Conservation (phyloP, 2,888 invertebrate species). For the Thymelicus sylvestris region DNA sequence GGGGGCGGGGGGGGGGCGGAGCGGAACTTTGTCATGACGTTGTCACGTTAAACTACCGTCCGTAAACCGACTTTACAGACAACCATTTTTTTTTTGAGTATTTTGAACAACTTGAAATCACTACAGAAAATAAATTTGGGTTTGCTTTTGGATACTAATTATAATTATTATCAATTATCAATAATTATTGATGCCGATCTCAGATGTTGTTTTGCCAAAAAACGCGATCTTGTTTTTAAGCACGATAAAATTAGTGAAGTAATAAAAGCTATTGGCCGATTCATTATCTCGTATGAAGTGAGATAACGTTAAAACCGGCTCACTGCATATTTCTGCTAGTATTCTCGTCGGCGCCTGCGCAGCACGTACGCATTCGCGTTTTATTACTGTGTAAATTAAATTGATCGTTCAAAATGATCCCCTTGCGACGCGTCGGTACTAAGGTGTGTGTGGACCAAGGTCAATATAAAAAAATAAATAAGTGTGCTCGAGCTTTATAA, state of each 20-base stretch:
- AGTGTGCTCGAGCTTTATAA: conserved; percentile 15
- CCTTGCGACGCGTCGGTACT: conserved; percentile 74
- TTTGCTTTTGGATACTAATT: too few relatives aligned
- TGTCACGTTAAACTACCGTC: too few relatives aligned
- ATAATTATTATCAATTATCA: too few relatives aligned
- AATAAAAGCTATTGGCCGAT: conserved; percentile 25
- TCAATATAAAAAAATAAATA: conserved; percentile 41
- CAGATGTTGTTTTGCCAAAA: too few relatives aligned
- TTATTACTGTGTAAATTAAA: conserved; percentile 55
- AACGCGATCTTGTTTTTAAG: conserved; percentile 3
- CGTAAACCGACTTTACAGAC: too few relatives aligned
- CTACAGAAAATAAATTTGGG: too few relatives aligned
- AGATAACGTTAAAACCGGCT: conserved; percentile 64
- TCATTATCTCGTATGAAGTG: conserved; percentile 69
- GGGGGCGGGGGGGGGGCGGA: too few relatives aligned
- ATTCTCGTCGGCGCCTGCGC: conserved; percentile 61
- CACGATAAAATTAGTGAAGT: background rate
- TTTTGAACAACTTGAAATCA: too few relatives aligned
- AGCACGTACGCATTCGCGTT: conserved; percentile 48
- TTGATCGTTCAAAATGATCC: conserved; percentile 65
- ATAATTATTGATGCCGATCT: too few relatives aligned
- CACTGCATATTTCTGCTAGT: conserved; percentile 56
- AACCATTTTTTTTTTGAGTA: too few relatives aligned
- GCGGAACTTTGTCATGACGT: too few relatives aligned
- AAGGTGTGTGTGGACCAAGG: conserved; percentile 67